phyloP scores from a whole-genome alignment of 37 sponge, comb jelly and placozoan species.

The Spongilla lacustris region DNA sequence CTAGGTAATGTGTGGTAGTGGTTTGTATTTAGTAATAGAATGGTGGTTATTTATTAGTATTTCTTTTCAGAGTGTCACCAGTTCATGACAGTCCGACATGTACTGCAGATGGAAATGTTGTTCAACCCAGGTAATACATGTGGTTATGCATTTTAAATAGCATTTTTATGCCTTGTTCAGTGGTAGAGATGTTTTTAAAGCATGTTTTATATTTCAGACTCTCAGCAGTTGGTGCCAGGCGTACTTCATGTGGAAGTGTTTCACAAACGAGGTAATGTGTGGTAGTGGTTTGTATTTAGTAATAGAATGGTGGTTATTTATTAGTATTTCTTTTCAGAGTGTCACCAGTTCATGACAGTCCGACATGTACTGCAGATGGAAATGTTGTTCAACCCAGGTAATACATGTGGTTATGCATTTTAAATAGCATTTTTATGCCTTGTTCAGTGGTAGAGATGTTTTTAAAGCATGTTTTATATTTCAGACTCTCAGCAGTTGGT shows the following conservation, averaged over 20 bases:
- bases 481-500: background rate
- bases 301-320: background rate
- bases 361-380: slow-evolving; percentile 1
- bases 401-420: slow-evolving; percentile 1
- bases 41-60: too few relatives aligned
- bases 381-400: slow-evolving; percentile 1
- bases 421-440: slow-evolving; percentile 1
- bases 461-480: slow-evolving; percentile 1
- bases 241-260: too few relatives aligned
- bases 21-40: too few relatives aligned
- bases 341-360: background rate
- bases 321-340: background rate
- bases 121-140: background rate
- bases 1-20: too few relatives aligned
- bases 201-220: too few relatives aligned
- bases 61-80: background rate
- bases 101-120: background rate
- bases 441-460: background rate
- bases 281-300: too few relatives aligned
- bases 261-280: too few relatives aligned
- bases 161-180: too few relatives aligned
- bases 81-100: slow-evolving; percentile 1
- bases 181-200: too few relatives aligned
- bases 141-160: background rate
- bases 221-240: too few relatives aligned